These are phyloP conservation scores for Drosophila bocqueti DNA, from an alignment of 1,140 invertebrate species.

Conservation along the genomic window DNA sequence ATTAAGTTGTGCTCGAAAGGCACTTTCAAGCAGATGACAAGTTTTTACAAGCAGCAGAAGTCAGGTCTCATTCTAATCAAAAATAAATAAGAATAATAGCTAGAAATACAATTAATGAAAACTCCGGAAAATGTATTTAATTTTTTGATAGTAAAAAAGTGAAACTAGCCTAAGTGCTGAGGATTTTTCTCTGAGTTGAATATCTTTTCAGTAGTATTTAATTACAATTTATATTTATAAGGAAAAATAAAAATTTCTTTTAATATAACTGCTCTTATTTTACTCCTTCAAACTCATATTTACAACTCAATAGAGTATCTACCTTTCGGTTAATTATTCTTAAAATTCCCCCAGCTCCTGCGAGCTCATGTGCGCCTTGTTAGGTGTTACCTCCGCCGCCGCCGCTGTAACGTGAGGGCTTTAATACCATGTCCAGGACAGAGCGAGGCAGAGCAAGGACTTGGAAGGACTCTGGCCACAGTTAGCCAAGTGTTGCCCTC, in stretches of 20 bases:
- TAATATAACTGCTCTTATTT: not conserved
- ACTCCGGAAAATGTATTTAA: constrained; percentile 1
- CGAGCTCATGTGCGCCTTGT: constrained; percentile 46
- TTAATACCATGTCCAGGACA: constrained; percentile 67
- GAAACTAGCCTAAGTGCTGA: not conserved
- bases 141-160: not conserved
- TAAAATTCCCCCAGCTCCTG: not conserved
- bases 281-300: too few species aligned
- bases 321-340: not conserved
- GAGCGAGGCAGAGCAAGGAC: constrained; percentile 11
- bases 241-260: not conserved
- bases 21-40: constrained; percentile 2
- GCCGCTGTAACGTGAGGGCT: constrained; percentile 57
- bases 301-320: not conserved
- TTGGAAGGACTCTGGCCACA: constrained; percentile 55
- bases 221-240: not conserved
- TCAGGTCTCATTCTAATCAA: not conserved
- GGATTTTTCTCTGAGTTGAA: not conserved
- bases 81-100: not conserved
- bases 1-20: constrained; percentile 24
- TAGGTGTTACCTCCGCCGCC: constrained; percentile 62
- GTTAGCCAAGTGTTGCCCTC: constrained; percentile 67
- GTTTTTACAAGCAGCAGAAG: not conserved
- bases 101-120: not conserved
- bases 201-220: not conserved